Evolutionary conservation across 2,888 invertebrate species (phyloP).

Genomic region (Phyllotreta striolata): DNA sequence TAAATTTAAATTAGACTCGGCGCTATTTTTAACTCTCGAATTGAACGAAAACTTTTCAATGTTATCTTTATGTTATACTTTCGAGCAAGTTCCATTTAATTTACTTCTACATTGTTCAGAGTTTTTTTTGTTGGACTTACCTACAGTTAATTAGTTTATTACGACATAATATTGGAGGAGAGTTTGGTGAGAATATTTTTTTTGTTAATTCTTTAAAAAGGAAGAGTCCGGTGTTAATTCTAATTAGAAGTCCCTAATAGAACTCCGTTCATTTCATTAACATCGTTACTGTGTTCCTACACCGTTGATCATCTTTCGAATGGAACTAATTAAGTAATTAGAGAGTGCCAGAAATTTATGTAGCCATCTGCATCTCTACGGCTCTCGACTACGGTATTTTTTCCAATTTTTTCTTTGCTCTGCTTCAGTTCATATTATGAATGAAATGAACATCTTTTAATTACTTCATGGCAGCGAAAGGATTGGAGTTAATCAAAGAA

Average conservation of each 20-base stretch:
- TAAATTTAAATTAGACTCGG: constrained; percentile 48
- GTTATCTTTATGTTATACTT: constrained; percentile 36
- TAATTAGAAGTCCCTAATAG: constrained; percentile 33
- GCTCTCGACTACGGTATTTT: constrained; percentile 30
- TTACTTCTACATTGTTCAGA: too few relatives aligned
- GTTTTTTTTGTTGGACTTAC: too few relatives aligned
- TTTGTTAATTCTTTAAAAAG: neutral
- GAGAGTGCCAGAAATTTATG: constrained; percentile 42
- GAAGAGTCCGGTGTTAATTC: constrained; percentile 15
- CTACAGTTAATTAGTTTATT: too few relatives aligned
- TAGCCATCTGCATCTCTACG: constrained; percentile 31
- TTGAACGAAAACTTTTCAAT: constrained; percentile 35
- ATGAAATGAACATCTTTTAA: constrained; percentile 44
- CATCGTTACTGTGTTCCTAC: constrained; percentile 43
- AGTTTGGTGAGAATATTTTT: constrained; percentile 1
- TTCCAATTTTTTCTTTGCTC: constrained; percentile 30
- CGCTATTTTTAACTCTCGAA: constrained; percentile 29
- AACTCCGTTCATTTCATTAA: constrained; percentile 54
- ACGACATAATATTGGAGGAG: too few relatives aligned
- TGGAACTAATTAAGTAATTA: constrained; percentile 59
- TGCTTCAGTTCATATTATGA: constrained; percentile 37
- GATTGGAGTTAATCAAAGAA: constrained; percentile 22
- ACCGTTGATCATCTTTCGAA: constrained; percentile 56
- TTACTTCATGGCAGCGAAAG: constrained; percentile 35
- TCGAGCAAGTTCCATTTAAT: constrained; percentile 30